These are phyloP conservation scores for Platichthys stellatus DNA, from an alignment of 2,113 vertebrate species.

Conservation along the genomic window DNA sequence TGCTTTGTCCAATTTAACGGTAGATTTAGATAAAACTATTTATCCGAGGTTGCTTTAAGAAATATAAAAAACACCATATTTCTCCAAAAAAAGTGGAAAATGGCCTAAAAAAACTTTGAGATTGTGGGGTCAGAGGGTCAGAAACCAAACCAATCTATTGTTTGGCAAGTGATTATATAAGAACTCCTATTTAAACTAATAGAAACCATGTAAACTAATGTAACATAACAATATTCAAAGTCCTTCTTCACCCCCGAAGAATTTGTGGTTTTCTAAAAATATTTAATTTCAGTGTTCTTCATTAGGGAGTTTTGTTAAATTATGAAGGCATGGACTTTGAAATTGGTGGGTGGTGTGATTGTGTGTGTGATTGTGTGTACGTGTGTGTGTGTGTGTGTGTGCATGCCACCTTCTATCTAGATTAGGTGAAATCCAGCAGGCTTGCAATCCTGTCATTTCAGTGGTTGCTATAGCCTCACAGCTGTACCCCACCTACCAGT, in stretches of 20 bases:
- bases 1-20: neutral
- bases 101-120: neutral
- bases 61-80: neutral
- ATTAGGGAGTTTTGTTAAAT: no score
- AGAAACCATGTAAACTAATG: neutral
- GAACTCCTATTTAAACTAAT: neutral
- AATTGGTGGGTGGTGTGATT: neutral
- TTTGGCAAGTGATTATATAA: neutral
- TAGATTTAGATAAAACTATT: neutral
- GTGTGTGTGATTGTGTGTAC: no score
- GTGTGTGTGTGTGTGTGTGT: neutral
- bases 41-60: neutral
- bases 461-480: neutral
- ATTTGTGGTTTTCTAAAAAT: neutral
- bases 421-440: neutral
- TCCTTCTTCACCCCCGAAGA: neutral
- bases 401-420: constrained; percentile 10
- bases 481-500: neutral
- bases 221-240: neutral
- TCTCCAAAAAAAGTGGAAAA: neutral
- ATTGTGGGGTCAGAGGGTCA: neutral
- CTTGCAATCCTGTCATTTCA: neutral
- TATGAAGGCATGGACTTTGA: no score
- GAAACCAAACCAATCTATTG: neutral
- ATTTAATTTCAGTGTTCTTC: neutral